Conservation (phyloP, 2,797 vertebrate species). For the Neosalanx taihuensis region DNA sequence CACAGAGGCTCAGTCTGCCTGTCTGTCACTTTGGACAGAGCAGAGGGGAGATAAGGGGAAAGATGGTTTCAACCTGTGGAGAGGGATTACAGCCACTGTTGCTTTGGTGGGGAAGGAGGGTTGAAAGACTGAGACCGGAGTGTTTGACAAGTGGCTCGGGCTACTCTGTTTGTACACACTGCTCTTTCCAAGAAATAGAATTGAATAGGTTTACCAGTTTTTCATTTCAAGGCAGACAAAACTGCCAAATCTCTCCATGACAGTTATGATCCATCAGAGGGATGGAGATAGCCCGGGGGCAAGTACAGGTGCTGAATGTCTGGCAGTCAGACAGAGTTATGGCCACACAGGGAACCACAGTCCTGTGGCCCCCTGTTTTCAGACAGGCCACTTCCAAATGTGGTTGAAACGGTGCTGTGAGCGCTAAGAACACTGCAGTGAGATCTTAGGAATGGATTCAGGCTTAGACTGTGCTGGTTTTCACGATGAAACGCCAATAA, state of each 20-base stretch:
- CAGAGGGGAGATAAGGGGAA: constrained; percentile 41
- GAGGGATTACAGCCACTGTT: constrained; percentile 49
- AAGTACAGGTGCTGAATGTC: constrained; percentile 31
- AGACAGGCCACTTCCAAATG: neutral
- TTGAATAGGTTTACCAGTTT: constrained; percentile 40
- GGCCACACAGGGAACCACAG: constrained; percentile 28
- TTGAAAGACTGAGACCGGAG: constrained; percentile 7
- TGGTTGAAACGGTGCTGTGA: neutral
- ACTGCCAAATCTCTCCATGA: constrained; percentile 37
- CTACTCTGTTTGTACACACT: neutral
- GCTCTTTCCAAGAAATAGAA: constrained; percentile 32
- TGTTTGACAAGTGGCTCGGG: constrained; percentile 22
- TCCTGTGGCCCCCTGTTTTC: neutral
- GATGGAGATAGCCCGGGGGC: constrained; percentile 26
- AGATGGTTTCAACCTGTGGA: constrained; percentile 51
- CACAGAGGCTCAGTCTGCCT: constrained; percentile 45
- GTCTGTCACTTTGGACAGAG: constrained; percentile 60
- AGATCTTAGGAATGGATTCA: neutral
- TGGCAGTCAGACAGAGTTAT: constrained; percentile 32
- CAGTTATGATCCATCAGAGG: constrained; percentile 53
- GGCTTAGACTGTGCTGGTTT: neutral
- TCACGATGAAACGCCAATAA: neutral
- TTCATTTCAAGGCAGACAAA: constrained; percentile 24
- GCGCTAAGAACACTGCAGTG: no score
- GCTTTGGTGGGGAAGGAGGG: constrained; percentile 27